Evolutionary conservation across 2,113 vertebrate species (phyloP).

Genomic region (Suncus etruscus): DNA sequence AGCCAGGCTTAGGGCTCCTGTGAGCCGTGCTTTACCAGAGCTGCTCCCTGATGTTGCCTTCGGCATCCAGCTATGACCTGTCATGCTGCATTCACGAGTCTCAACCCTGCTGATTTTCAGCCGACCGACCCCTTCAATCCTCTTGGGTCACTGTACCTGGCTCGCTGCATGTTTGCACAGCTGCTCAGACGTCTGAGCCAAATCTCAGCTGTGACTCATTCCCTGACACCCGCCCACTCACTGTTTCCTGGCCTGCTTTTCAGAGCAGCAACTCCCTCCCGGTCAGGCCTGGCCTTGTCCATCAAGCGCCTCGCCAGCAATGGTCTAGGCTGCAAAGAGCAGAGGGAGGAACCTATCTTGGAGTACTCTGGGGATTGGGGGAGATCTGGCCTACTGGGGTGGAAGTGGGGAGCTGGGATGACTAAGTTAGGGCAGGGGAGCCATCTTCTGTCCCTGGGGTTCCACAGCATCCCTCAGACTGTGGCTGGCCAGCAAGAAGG

Average conservation of each 20-base stretch:
- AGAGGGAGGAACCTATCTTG: neutral
- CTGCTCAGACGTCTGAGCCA: neutral
- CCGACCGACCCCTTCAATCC: rapidly evolving
- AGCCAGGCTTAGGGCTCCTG: neutral
- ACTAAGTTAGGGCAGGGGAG: neutral
- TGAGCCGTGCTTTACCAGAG: neutral
- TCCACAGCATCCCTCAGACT: neutral
- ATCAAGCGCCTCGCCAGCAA: neutral
- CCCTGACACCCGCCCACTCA: neutral
- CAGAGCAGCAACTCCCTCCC: too few relatives aligned
- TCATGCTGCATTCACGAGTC: rapidly evolving
- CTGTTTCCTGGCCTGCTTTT: neutral
- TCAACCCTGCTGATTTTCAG: neutral
- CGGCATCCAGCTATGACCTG: neutral
- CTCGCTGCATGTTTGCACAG: neutral
- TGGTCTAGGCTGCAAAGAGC: neutral
- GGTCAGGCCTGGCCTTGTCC: neutral
- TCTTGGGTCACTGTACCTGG: neutral
- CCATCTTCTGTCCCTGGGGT: neutral
- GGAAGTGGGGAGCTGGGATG: neutral
- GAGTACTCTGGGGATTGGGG: rapidly evolving
- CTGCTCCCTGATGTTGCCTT: neutral
- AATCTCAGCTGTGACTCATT: neutral
- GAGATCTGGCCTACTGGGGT: neutral
- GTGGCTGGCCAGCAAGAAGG: neutral